Percentiles rank a stretch among this genome's conserved stretches.
These are phyloP conservation scores for Sinelater perroti DNA, from an alignment of 2,888 invertebrate species.

Conservation along the genomic window DNA sequence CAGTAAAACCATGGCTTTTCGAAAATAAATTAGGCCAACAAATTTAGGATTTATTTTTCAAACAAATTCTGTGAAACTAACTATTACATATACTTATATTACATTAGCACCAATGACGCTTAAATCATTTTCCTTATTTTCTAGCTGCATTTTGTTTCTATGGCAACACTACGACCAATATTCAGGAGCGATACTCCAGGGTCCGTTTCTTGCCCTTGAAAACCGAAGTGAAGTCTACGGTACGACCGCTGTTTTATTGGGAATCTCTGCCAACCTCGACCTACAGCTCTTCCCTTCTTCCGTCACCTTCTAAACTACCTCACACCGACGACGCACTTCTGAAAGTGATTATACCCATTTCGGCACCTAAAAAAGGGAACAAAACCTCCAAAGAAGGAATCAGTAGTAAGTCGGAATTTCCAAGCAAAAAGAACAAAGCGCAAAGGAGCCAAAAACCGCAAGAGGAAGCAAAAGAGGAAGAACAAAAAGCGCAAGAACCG, in stretches of 20 bases:
- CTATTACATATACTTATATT: too few species aligned
- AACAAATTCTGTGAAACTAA: too few species aligned
- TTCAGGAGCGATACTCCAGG: constrained; percentile 61
- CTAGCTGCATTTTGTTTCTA: neutral
- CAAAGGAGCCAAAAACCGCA: neutral
- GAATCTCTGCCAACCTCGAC: neutral
- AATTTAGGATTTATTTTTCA: too few species aligned
- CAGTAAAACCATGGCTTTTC: too few species aligned
- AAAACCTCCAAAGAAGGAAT: too few species aligned
- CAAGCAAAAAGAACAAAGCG: neutral
- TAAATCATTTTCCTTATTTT: neutral
- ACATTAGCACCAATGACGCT: neutral
- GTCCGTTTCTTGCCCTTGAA: neutral
- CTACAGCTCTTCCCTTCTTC: neutral
- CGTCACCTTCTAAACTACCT: neutral
- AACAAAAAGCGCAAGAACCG: neutral
- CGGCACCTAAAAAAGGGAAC: neutral
- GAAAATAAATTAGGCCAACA: too few species aligned
- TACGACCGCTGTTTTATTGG: neutral
- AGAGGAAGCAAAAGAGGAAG: neutral
- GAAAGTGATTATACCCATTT: neutral
- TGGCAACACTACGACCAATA: neutral
- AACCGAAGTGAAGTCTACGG: neutral
- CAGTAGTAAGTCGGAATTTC: too few species aligned
- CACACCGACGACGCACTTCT: neutral